Conservation (phyloP, 2,797 vertebrate species). For the Sebastolobus alascanus region DNA sequence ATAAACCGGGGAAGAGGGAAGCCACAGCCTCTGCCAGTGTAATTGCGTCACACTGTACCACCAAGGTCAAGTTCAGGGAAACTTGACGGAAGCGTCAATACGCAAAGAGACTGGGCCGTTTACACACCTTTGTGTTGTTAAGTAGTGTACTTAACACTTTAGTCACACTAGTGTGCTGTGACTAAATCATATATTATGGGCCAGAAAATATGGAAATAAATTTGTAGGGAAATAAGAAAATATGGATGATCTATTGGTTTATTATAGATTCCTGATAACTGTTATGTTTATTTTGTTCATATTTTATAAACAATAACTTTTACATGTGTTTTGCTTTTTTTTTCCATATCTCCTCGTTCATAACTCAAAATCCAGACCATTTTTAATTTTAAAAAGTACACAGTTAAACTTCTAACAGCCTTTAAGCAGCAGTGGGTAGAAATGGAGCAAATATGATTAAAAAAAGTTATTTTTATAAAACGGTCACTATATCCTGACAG, state of each 20-base stretch:
- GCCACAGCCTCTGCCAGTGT: neutral
- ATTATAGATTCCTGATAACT: neutral
- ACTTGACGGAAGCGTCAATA: neutral
- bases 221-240: neutral
- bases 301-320: neutral
- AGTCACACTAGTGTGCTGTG: too few species aligned
- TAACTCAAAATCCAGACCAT: neutral
- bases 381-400: neutral
- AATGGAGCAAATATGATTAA: too few species aligned
- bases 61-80: neutral
- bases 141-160: neutral
- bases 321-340: neutral
- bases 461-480: too few species aligned
- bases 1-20: neutral
- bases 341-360: neutral
- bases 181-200: neutral
- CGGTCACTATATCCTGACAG: too few species aligned
- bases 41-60: rapidly evolving
- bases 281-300: neutral
- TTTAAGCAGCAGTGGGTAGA: neutral
- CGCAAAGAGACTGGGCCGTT: neutral
- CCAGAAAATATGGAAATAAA: neutral
- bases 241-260: neutral
- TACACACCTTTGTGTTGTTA: neutral
- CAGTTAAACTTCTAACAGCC: neutral